These are phyloP conservation scores for Elymnias hypermnestra DNA, from an alignment of 1,140 invertebrate species.

Conservation along the genomic window DNA sequence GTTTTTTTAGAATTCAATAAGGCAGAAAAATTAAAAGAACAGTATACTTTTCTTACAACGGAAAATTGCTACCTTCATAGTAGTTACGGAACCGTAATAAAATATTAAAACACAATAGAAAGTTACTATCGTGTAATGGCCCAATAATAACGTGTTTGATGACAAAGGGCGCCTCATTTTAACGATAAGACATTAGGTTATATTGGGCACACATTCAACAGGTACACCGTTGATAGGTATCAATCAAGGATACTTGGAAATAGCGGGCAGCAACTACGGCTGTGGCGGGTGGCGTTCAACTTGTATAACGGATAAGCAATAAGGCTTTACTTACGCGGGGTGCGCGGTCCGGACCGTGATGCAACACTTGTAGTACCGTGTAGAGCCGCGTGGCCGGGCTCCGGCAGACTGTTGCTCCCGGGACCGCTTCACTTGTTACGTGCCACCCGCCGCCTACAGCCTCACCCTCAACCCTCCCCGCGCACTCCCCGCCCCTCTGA, in stretches of 20 bases:
- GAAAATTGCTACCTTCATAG: not conserved
- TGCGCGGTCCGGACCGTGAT: slow-evolving; percentile 33
- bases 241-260: slow-evolving; percentile 27
- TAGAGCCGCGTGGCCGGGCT: slow-evolving; percentile 67
- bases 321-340: slow-evolving; percentile 58
- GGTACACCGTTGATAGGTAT: slow-evolving; percentile 45
- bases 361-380: slow-evolving; percentile 42
- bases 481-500: slow-evolving; percentile 31
- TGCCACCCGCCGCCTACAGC: slow-evolving; percentile 56
- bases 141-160: not conserved
- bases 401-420: slow-evolving; percentile 73
- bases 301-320: slow-evolving; percentile 38
- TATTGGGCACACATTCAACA: slow-evolving; percentile 49
- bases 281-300: slow-evolving; percentile 8
- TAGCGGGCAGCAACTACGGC: slow-evolving; percentile 11
- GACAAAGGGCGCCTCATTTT: not conserved
- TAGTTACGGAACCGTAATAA: too few relatives aligned
- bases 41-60: not conserved
- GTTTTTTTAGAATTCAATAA: too few relatives aligned
- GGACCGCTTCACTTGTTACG: slow-evolving; percentile 72
- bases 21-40: not conserved
- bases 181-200: slow-evolving; percentile 6
- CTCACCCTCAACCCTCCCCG: slow-evolving; percentile 32
- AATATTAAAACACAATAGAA: not conserved
- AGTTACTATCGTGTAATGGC: not conserved